phyloP scores from a whole-genome alignment of 2,888 invertebrate genomes.

The Diachrysia chrysitis region DNA sequence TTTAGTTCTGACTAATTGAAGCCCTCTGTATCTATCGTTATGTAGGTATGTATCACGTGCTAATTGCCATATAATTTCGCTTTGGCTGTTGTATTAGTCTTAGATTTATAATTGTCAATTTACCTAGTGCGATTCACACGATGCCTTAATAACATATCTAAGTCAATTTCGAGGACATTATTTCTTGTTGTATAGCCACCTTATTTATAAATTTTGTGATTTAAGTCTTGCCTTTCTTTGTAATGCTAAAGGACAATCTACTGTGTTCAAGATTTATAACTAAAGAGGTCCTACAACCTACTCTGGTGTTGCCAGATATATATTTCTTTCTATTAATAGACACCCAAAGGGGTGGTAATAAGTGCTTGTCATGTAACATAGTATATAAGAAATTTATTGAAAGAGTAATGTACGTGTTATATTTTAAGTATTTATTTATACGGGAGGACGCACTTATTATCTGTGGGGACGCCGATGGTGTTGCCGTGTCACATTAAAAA shows the following conservation, averaged over 20 bases:
- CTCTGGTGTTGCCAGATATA: conserved; percentile 72
- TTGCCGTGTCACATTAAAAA: conserved; percentile 68
- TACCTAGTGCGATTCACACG: conserved; percentile 88
- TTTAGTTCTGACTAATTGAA: conserved; percentile 74
- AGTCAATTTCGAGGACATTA: conserved; percentile 85
- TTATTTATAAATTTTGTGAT: conserved; percentile 70
- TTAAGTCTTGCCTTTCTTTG: conserved; percentile 66
- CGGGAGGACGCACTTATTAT: conserved; percentile 77
- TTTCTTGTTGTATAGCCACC: conserved; percentile 74
- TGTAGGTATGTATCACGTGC: conserved; percentile 72
- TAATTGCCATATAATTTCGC: conserved; percentile 85
- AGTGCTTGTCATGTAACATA: conserved; percentile 87
- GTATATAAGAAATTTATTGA: conserved; percentile 81
- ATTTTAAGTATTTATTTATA: conserved; percentile 86
- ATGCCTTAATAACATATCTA: conserved; percentile 90
- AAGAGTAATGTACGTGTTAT: conserved; percentile 82
- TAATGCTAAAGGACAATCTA: conserved; percentile 63
- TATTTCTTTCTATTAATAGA: conserved; percentile 65
- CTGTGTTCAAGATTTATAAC: conserved; percentile 66
- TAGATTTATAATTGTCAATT: conserved; percentile 80
- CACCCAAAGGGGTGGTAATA: conserved; percentile 70
- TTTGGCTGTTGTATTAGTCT: conserved; percentile 88
- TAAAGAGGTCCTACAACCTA: conserved; percentile 64
- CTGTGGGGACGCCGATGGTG: conserved; percentile 68
- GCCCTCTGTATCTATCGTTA: conserved; percentile 67